These are phyloP conservation scores for Agrilus biguttatus DNA, from an alignment of 2,888 invertebrate genomes.

Conservation along the genomic window DNA sequence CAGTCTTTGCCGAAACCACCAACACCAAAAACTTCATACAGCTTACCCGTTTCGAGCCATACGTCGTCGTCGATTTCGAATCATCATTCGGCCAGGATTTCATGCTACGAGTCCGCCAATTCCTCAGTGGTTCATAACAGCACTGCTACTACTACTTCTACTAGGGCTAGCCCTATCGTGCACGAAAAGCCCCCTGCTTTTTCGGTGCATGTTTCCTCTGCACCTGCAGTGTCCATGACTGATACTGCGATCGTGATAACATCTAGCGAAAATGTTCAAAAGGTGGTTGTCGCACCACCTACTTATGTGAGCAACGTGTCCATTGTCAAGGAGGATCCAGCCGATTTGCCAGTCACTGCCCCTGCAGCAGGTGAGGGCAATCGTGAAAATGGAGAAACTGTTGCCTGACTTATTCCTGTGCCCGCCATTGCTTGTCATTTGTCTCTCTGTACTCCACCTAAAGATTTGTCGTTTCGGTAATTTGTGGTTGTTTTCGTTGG, in stretches of 20 bases:
- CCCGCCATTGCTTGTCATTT: slow-evolving; percentile 25
- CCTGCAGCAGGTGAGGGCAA: slow-evolving; percentile 25
- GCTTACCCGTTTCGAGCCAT: no score
- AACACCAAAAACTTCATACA: slow-evolving; percentile 16
- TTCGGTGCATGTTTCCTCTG: no score
- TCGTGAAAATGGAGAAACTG: slow-evolving; percentile 30
- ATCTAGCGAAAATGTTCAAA: no score
- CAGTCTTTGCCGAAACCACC: slow-evolving; percentile 22
- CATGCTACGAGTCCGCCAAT: no score
- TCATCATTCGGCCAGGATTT: slow-evolving; percentile 9
- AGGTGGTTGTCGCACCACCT: no score
- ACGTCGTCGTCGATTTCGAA: slow-evolving; percentile 10
- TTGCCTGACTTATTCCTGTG: slow-evolving; percentile 24
- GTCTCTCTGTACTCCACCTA: slow-evolving; percentile 18
- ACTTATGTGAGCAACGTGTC: no score
- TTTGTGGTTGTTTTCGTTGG: slow-evolving; percentile 24
- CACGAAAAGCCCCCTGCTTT: no score
- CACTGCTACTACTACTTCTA: no score
- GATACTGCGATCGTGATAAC: no score
- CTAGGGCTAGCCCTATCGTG: no score
- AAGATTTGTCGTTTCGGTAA: slow-evolving; percentile 28
- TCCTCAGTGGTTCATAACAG: no score
- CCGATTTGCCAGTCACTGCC: slow-evolving; percentile 3
- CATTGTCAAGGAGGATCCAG: neutral
- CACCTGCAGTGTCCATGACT: no score